Base-by-base conservation (phyloP, 2,888 invertebrate genomes). In the Cistogaster globosa region DNA sequence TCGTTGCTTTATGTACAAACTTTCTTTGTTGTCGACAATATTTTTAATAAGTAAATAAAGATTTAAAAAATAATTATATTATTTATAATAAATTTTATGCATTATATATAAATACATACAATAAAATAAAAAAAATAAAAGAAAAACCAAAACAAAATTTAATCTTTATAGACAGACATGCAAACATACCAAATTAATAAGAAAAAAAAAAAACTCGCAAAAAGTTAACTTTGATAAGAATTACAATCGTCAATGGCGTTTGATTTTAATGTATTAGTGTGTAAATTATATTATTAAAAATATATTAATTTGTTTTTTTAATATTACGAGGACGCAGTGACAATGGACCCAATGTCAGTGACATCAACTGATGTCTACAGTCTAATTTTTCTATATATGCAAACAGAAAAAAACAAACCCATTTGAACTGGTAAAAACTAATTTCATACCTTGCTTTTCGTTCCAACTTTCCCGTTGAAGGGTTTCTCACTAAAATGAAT, bases 401-500 rank as follows among this genome's bases (percentile, higher is more conserved):
- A 53, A 53, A n/a, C 6, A 32, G 0, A 7, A 32, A 32, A 32
- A 3, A 32, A 32, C 32, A 32, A 32, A 74, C 18, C 78, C 22
- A 62, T 22, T 69, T 68, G n/a, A 51, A 53, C 68, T 62, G 53
- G 22, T 55, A 16, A 45, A 72, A 58, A 58, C 26, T 67, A 20
- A 32, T 45, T n/a, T 80, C 84, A 94, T 93, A 97, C 97, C 97
- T 97, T 90, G 97, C 96, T 93, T 96, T 97, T 87, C 98, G 94
- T 89, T 96, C 95, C 89, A 97, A 94, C 60, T 94, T 93, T 62
- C 95, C 95, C 82, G 96, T 95, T 88, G 94, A 94, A 74, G 95
- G 94, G 93, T 97, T 95, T 91, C 96, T 94, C 91, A 95, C 95
- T 86, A 98, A 93, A 86, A 97, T 96, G 93, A 98, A 98, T 9